Base-by-base conservation (phyloP, 2,113 vertebrate genomes). In the Loxodonta africana region DNA sequence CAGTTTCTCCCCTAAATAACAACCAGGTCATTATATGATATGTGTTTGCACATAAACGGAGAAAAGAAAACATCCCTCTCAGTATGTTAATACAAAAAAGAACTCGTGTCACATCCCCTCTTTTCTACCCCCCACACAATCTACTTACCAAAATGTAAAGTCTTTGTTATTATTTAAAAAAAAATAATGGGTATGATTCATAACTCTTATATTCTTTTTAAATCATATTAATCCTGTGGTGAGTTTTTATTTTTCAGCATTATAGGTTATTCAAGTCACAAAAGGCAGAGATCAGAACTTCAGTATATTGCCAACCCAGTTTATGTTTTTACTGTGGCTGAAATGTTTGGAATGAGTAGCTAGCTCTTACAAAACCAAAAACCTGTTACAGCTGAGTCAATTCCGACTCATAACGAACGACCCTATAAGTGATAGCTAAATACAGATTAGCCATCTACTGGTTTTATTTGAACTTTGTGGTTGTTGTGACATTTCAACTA, bases 401-500 rank as follows among this genome's bases (percentile, higher is more conserved):
- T 48, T 48, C 48, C 48, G 48, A 48, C 48, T 48, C 48, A 48
- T 48, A 48, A 48, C 7, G 48, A 48, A 48, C 7, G 48, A 48
- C 48, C 48, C 48, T 48, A 48, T 48, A 48, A 48, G 48, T 48
- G 7, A 8, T 48, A 37, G 37, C 48, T 48, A 48, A 93, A 21
- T 82, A 90, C 6, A 88, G 21, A 17, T 51, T 7, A 91, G 8
- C 37, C 67, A n/a, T 82, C 30, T 65, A 87, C 3, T 71, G 9
- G 87, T 81, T 96, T 94, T 91, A 28, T 74, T 37, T 83, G 1
- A 93, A 57, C 63, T 94, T 20, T 46, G 17, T 37, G 37, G 37
- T 74, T 94, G 41, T 71, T 62, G 21, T 88, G 23, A 11, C 37
- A 88, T 97, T 98, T 98, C 81, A 78, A 81, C 23, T 63, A 85